Evolutionary conservation across 2,797 vertebrate genomes (phyloP), one percentile per base, ranked within the genome.

Genomic region (Premnoplex brunnescens): DNA sequence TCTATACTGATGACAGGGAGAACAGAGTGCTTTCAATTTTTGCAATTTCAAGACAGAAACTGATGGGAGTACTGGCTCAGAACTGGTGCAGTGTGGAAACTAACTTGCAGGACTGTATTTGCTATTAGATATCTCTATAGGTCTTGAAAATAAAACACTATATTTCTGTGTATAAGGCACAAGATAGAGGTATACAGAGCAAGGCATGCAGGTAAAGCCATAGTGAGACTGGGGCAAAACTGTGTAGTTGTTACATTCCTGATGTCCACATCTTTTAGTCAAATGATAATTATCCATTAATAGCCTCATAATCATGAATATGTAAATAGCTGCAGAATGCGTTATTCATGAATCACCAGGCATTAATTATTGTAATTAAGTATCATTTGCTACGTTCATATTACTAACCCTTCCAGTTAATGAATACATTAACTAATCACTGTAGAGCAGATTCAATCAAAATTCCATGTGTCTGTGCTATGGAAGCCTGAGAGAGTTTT

Each of bases 311-410:
- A 93, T 79, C 74, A 96, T 94, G 89, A 93, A 95, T 96, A 97
- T 96, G 96, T 85, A 97, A 96, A 96, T 96, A 92, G 63, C 34
- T 9, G 14, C 32, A 10, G 62, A 62, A 95, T 97, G 93, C 63
- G 96, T 97, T 96, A 97, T 97, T 97, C 95, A 97, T 97, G 55
- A 94, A 85, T 59, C 90, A 91, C 64, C 63, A 94, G 89, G 91
- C 94, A 96, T 97, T 97, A 94, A 97, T 97, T 97, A 97, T 96
- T 76, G 82, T 97, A 97, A 97, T 97, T 96, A 94, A 94, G 85
- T 93, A 88, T 94, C 85, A 94, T 96, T 97, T 96, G 93, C 91
- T 72, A 37, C 17, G 2, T 95, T 95, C 92, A 37, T 89, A 95
- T 95, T 96, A 88, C 93, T 95, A 95, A 92, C 72, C 76, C 77